Base-by-base conservation (phyloP, 2,888 invertebrate species). In the Heliconius aoede region DNA sequence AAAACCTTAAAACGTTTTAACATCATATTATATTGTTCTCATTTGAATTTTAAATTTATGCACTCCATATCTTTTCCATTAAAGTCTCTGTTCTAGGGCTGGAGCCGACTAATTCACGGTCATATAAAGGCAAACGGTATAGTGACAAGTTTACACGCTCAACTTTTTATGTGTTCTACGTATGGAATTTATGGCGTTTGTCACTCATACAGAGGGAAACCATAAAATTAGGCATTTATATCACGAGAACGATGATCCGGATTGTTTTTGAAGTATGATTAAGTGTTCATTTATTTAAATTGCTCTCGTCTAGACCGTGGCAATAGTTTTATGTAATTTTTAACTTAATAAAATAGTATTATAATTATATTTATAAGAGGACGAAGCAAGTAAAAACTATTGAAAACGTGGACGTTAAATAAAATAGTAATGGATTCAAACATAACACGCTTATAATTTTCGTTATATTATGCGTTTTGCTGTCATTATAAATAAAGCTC, bases 151-250 rank as follows among this genome's bases (percentile, higher is more conserved):
- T 87, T 90, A 89, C 86, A 87, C 85, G 88, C 85, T 83, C 28
- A 72, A 83, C 83, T 89, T 91, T 93, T 93, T 92, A 93, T 86
- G 91, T 89, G 87, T 87, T 87, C 86, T 81, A 84, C 81, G 88
- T 86, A 87, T 82, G 82, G 85, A 87, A 91, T 92, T 92, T 93
- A 93, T 90, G 87, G 83, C 88, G 80, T 85, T 88, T 90, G 90
- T 90, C 90, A 88, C 89, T 87, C 84, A 82, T 82, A 83, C 83
- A 83, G 85, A 85, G 84, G 85, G 86, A 84, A 82, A 86, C 85
- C 84, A 86, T 91, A 89, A 91, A 91, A 83, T 87, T 84, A 83
- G 85, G 83, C 83, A 82, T 83, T 85, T 89, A 80, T 82, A 80
- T 73, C 71, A 73, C 58, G 72, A 36, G 32, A 71, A 75, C 61